Evolutionary conservation across 2,888 invertebrate species (phyloP).

Genomic region (Sabatieria punctata): DNA sequence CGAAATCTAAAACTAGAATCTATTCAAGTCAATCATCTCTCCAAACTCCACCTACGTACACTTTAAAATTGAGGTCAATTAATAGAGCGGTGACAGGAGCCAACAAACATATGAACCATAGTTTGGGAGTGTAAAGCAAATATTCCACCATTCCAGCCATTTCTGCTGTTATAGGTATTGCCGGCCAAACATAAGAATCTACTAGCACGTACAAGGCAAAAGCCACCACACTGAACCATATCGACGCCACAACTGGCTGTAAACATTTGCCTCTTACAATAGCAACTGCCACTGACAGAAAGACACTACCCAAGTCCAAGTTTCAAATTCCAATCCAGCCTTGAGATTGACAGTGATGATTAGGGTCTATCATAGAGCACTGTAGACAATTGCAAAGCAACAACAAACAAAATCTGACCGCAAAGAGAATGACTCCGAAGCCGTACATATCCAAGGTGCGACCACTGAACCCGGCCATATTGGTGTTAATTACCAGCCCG

Average conservation of each 20-base stretch:
- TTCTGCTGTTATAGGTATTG: slow-evolving; percentile 73
- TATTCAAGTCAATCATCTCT: no score
- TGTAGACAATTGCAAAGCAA: no score
- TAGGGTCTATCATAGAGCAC: slow-evolving; percentile 63
- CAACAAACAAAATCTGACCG: no score
- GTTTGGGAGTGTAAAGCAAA: slow-evolving; percentile 67
- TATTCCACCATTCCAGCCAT: slow-evolving; percentile 74
- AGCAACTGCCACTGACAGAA: no score
- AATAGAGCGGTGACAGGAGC: slow-evolving; percentile 71
- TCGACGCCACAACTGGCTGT: no score
- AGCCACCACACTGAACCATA: slow-evolving; percentile 79
- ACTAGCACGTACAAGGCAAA: slow-evolving; percentile 81
- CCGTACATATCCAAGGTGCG: no score
- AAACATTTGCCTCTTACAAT: no score
- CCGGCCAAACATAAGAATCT: slow-evolving; percentile 50
- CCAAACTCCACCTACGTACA: slow-evolving; percentile 18
- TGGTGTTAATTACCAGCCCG: no score
- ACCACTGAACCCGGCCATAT: no score
- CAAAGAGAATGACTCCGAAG: no score
- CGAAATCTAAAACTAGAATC: no score
- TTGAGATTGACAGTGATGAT: slow-evolving; percentile 94
- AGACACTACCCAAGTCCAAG: slow-evolving; percentile 61
- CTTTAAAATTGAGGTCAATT: slow-evolving; percentile 69
- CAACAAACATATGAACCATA: slow-evolving; percentile 80
- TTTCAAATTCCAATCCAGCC: slow-evolving; percentile 84